A percentile compares a stretch with the other conserved stretches of the same genome.
Evolutionary conservation across 1,140 invertebrate species (phyloP).

Genomic region (Caenorhabditis tropicalis): DNA sequence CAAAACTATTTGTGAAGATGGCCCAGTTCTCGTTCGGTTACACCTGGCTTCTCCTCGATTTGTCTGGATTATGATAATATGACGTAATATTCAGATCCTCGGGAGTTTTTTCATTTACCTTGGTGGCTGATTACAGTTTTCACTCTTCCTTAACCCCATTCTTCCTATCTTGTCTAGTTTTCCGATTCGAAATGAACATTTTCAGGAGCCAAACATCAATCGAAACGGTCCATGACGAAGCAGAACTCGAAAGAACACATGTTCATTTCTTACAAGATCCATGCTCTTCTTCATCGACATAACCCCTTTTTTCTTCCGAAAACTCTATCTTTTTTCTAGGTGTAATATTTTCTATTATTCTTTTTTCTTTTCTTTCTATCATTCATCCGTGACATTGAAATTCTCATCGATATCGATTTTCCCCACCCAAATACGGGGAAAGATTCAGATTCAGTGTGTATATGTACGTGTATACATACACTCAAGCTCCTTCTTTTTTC

Average conservation of each 20-base stretch:
- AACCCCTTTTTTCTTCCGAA: background rate
- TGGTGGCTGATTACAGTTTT: background rate
- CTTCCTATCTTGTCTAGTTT: too few relatives aligned
- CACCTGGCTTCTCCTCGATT: background rate
- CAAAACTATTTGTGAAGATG: background rate
- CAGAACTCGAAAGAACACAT: slow-evolving; percentile 36
- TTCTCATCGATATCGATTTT: slow-evolving; percentile 26
- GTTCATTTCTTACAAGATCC: slow-evolving; percentile 22
- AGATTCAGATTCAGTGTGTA: background rate
- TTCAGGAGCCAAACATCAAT: slow-evolving; percentile 51
- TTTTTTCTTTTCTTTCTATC: background rate
- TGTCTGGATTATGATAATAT: background rate
- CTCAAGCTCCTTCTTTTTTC: background rate
- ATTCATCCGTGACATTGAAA: slow-evolving; percentile 31
- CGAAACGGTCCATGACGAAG: slow-evolving; percentile 45
- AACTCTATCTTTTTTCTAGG: slow-evolving; percentile 15
- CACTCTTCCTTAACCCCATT: too few relatives aligned
- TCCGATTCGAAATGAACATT: too few relatives aligned
- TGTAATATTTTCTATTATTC: background rate
- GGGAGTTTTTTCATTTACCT: background rate
- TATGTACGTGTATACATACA: slow-evolving; percentile 38
- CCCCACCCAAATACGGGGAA: background rate
- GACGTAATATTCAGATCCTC: background rate
- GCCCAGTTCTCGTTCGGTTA: background rate
- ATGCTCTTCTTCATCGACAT: slow-evolving; percentile 7